phyloP scores from a whole-genome alignment of 2,113 vertebrate species.

The Hoplias malabaricus region DNA sequence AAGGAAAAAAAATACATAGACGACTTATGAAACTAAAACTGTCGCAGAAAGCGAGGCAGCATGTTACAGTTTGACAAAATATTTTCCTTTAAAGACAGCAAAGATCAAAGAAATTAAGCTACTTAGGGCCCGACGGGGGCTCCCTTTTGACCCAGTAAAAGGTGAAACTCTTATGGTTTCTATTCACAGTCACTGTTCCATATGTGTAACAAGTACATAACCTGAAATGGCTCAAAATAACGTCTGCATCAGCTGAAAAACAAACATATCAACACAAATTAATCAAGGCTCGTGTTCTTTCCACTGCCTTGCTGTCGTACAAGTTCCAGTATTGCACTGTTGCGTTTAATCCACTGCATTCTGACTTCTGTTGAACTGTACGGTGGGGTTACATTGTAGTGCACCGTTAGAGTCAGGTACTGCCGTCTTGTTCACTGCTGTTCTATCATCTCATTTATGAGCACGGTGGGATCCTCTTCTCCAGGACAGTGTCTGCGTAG shows the following conservation, averaged over 20 bases:
- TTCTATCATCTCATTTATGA: too few species aligned
- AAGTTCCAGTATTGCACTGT: not conserved
- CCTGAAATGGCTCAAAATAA: too few species aligned
- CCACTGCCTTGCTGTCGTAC: not conserved
- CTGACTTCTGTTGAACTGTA: not conserved
- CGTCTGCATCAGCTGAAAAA: not conserved
- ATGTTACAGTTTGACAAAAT: slow-evolving; percentile 42
- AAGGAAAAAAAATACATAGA: slow-evolving; percentile 1
- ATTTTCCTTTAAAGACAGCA: slow-evolving; percentile 47
- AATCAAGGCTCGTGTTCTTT: not conserved
- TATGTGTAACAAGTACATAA: too few species aligned
- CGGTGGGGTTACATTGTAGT: not conserved
- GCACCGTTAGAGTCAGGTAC: not conserved
- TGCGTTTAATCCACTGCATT: not conserved
- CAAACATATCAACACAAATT: not conserved
- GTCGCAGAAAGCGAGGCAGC: slow-evolving; percentile 22
- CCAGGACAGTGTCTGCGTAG: too few species aligned
- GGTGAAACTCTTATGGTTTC: not conserved
- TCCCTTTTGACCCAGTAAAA: not conserved
- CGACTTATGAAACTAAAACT: slow-evolving; percentile 44
- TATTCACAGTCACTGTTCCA: not conserved
- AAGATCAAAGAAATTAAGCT: not conserved
- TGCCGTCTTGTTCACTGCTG: too few species aligned
- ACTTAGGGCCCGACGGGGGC: not conserved
- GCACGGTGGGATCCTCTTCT: too few species aligned